Conservation (phyloP, 2,888 invertebrate genomes). For the Harpalus rubripes region DNA sequence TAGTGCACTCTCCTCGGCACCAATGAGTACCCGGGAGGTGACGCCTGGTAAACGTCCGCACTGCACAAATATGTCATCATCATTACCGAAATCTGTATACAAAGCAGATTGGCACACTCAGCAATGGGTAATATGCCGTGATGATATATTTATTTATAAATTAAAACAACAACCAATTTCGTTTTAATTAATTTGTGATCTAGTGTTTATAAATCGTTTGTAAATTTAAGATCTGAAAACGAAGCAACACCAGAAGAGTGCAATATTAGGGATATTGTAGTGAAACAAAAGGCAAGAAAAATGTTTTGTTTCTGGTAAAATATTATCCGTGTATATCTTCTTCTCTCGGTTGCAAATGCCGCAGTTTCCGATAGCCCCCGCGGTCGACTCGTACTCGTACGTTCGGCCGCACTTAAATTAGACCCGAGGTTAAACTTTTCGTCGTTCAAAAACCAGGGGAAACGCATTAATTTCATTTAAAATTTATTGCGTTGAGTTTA, state of each 20-base stretch:
- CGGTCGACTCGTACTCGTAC: slow-evolving; percentile 23
- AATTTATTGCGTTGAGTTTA: slow-evolving; percentile 55
- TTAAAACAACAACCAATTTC: too few relatives aligned
- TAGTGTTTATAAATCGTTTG: neutral
- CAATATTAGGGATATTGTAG: neutral
- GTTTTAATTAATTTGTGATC: too few relatives aligned
- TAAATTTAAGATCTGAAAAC: neutral
- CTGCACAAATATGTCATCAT: too few relatives aligned
- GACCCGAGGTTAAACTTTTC: slow-evolving; percentile 51
- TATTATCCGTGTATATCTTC: slow-evolving; percentile 1
- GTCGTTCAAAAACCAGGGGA: slow-evolving; percentile 52
- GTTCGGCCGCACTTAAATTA: slow-evolving; percentile 48
- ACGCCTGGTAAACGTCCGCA: too few relatives aligned
- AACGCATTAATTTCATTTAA: slow-evolving; percentile 63
- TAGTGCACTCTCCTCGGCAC: too few relatives aligned
- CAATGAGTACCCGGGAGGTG: too few relatives aligned
- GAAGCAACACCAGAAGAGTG: neutral
- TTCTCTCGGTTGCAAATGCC: slow-evolving; percentile 22
- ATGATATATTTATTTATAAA: too few relatives aligned
- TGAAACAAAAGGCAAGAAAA: slow-evolving; percentile 2
- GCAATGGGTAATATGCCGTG: too few relatives aligned
- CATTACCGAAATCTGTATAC: too few relatives aligned
- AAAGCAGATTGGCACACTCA: too few relatives aligned
- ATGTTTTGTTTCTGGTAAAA: neutral
- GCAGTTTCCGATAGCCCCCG: slow-evolving; percentile 21